Percentiles rank a stretch among this genome's conserved stretches.
These are phyloP conservation scores for Cygnus olor DNA, from an alignment of 2,797 vertebrate genomes.

Conservation along the genomic window DNA sequence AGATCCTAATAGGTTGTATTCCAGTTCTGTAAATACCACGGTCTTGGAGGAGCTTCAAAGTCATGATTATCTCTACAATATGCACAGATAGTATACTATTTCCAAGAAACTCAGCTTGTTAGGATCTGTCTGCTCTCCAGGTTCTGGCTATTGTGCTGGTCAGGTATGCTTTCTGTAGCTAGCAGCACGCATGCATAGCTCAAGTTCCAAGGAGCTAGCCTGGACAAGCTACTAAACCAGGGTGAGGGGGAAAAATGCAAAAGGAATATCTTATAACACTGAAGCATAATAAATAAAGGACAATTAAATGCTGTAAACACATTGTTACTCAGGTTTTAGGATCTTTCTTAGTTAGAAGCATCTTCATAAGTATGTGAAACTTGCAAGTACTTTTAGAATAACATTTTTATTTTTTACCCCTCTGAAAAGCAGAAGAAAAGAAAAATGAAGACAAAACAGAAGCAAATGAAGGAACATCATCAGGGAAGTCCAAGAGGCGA, in stretches of 20 bases:
- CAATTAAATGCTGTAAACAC: not conserved
- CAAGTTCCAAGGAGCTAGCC: not conserved
- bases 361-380: not conserved
- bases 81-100: not conserved
- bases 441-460: constrained; percentile 77
- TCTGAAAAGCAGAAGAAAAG: constrained; percentile 80
- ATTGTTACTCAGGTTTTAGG: not conserved
- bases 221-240: not conserved
- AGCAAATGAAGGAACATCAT: constrained; percentile 78
- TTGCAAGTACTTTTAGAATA: not conserved
- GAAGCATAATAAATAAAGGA: not conserved
- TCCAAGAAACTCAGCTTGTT: not conserved
- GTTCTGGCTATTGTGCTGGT: rapidly evolving
- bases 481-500: constrained; percentile 88
- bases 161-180: not conserved
- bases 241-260: not conserved
- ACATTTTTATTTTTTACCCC: not conserved
- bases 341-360: not conserved
- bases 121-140: not conserved
- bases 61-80: not conserved
- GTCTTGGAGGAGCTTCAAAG: not conserved
- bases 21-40: not conserved
- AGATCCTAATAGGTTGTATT: not conserved
- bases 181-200: rapidly evolving
- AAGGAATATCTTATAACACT: not conserved